These are phyloP conservation scores for Sialia sialis DNA, from an alignment of 2,113 vertebrate genomes.

Conservation along the genomic window DNA sequence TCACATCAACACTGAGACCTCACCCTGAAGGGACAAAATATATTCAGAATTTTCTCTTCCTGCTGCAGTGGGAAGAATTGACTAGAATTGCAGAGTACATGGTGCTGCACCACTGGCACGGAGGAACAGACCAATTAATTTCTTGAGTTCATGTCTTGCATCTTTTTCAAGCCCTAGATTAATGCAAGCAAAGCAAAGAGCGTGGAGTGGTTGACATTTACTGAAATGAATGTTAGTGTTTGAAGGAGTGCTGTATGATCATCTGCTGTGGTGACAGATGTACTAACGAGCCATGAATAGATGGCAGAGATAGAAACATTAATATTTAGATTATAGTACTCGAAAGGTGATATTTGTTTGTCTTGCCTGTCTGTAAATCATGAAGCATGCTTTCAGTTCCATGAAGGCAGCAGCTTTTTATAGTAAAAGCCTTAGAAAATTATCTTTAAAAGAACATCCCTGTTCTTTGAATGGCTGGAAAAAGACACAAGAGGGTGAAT, in stretches of 20 bases:
- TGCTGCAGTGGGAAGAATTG: neutral
- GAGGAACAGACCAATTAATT: neutral
- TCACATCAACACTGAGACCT: neutral
- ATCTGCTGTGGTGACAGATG: neutral
- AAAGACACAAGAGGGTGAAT: neutral
- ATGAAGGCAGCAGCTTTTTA: neutral
- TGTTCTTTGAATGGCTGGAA: neutral
- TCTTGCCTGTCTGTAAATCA: neutral
- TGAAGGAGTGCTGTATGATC: neutral
- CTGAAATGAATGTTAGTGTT: neutral
- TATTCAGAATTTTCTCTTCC: neutral
- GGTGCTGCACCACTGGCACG: neutral
- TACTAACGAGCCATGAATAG: neutral
- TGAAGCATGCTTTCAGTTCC: neutral
- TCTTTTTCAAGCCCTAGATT: slow-evolving; percentile 12
- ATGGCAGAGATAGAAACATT: neutral
- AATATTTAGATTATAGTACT: neutral
- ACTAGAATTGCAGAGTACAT: neutral
- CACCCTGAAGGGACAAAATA: neutral
- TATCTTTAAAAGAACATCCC: neutral
- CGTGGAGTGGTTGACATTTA: neutral
- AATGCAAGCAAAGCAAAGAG: slow-evolving; percentile 2
- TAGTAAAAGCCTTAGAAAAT: neutral
- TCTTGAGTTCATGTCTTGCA: neutral
- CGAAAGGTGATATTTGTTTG: neutral